A percentile compares a stretch with the other conserved stretches of the same genome.
phyloP scores from a whole-genome alignment of 2,113 vertebrate genomes.

The Nothocercus julius region DNA sequence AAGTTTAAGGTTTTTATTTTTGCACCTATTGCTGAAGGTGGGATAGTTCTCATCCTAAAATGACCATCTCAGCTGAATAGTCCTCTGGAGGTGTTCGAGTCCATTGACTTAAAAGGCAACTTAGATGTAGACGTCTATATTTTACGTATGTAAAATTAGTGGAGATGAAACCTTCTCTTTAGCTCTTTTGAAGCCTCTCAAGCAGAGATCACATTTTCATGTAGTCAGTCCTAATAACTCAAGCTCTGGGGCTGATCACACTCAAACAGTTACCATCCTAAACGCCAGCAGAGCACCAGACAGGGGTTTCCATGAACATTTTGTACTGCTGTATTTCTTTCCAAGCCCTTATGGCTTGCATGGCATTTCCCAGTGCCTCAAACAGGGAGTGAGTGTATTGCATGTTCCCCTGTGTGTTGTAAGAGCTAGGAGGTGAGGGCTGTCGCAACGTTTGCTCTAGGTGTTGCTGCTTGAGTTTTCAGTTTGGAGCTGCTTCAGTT shows the following conservation, averaged over 20 bases:
- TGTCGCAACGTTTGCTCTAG: neutral
- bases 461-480: neutral
- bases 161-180: neutral
- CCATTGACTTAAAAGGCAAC: neutral
- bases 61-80: neutral
- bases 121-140: accelerated
- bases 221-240: neutral
- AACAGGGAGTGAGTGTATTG: neutral
- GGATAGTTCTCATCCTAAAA: neutral
- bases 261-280: neutral
- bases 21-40: neutral
- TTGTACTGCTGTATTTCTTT: neutral
- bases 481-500: neutral
- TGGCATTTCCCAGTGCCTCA: neutral
- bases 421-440: neutral
- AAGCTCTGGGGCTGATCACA: neutral
- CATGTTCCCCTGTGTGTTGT: accelerated
- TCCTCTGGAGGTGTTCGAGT: neutral
- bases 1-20: neutral
- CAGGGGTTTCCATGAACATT: accelerated
- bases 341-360: neutral
- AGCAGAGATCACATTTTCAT: neutral
- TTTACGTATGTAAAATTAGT: neutral
- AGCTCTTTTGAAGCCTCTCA: neutral
- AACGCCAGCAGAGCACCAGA: neutral